phyloP scores from a whole-genome alignment of 1,140 invertebrate genomes.

The Lanistes nyassanus region DNA sequence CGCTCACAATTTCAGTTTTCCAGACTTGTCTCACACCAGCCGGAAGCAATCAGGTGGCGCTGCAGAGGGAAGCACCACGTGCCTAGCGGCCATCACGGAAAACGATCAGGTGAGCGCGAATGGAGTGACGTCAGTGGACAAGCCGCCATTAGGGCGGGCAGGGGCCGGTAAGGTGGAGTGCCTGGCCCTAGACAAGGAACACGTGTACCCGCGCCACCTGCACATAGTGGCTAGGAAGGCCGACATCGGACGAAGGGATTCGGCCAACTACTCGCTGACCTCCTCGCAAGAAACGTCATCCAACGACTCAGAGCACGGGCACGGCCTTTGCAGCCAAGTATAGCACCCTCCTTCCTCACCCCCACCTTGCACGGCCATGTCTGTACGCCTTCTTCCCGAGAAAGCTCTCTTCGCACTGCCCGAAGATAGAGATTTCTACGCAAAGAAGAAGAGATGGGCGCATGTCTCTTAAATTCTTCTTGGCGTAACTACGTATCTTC shows the following conservation, averaged over 20 bases:
- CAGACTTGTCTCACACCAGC: not conserved
- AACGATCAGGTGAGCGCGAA: constrained; percentile 9
- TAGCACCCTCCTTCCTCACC: constrained; percentile 10
- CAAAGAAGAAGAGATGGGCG: not conserved
- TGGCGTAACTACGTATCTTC: not conserved
- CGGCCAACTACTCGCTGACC: constrained; percentile 55
- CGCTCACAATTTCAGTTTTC: not conserved
- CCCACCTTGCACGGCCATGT: not conserved
- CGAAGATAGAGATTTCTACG: too few species aligned
- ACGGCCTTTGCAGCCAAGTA: constrained; percentile 54
- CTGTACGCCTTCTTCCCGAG: not conserved
- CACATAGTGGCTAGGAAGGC: constrained; percentile 31
- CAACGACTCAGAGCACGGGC: constrained; percentile 53
- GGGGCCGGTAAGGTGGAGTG: constrained; percentile 18
- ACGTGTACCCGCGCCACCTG: constrained; percentile 29
- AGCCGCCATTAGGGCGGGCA: constrained; percentile 1
- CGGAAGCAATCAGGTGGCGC: constrained; percentile 12
- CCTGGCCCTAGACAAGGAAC: constrained; percentile 33
- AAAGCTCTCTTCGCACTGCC: not conserved
- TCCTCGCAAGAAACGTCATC: constrained; percentile 56
- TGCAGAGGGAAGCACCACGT: not conserved
- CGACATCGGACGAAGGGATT: constrained; percentile 49
- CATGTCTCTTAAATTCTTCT: not conserved
- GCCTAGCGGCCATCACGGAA: constrained; percentile 22
- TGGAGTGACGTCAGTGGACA: not conserved